phyloP scores from a whole-genome alignment of 2,888 invertebrate species.

The Melieria picta region DNA sequence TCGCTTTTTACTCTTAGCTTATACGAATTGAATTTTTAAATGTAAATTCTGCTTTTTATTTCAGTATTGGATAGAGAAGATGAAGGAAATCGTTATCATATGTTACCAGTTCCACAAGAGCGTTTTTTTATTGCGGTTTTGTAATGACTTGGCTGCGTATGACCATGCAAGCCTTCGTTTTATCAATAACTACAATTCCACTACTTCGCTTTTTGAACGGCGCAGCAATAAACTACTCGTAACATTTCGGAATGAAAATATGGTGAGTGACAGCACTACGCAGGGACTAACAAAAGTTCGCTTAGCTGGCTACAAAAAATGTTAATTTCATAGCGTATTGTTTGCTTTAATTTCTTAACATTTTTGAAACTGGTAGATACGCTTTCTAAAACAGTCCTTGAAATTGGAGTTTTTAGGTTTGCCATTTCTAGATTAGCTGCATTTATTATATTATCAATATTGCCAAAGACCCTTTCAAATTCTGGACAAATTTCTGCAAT shows the following conservation, averaged over 20 bases:
- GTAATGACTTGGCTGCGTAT: slow-evolving; percentile 74
- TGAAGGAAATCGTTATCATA: slow-evolving; percentile 74
- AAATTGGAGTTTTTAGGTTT: too few relatives aligned
- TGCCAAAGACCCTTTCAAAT: too few relatives aligned
- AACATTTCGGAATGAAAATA: slow-evolving; percentile 80
- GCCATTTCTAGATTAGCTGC: too few relatives aligned
- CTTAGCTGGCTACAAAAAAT: too few relatives aligned
- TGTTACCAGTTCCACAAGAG: slow-evolving; percentile 80
- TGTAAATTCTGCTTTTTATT: slow-evolving; percentile 18
- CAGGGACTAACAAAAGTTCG: too few relatives aligned
- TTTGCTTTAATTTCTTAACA: too few relatives aligned
- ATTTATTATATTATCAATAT: too few relatives aligned
- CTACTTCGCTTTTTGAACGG: slow-evolving; percentile 76
- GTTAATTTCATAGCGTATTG: too few relatives aligned
- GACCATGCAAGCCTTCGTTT: slow-evolving; percentile 74
- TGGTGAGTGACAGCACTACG: slow-evolving; percentile 66
- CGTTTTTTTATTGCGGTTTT: slow-evolving; percentile 76
- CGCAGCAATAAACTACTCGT: slow-evolving; percentile 74
- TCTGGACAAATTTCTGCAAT: too few relatives aligned
- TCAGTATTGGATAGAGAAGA: slow-evolving; percentile 71
- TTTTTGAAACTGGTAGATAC: too few relatives aligned
- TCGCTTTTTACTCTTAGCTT: slow-evolving; percentile 17
- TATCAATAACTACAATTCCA: slow-evolving; percentile 78
- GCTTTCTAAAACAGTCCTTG: too few relatives aligned
- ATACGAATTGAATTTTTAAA: background rate